Percentiles rank a stretch among this genome's conserved stretches.
These are phyloP conservation scores for Cromileptes altivelis DNA, from an alignment of 2,113 vertebrate species.

Conservation along the genomic window DNA sequence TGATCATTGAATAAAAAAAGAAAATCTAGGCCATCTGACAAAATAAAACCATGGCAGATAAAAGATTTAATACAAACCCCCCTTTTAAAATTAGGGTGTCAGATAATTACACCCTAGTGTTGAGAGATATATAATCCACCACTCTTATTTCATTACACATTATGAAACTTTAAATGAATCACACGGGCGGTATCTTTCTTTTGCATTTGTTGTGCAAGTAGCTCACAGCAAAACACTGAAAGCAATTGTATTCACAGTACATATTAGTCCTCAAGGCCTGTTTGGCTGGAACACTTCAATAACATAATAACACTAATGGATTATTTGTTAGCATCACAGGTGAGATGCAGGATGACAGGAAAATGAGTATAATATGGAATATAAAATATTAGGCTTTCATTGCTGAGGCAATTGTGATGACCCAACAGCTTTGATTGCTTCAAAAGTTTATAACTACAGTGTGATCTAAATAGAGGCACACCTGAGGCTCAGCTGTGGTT, in stretches of 20 bases:
- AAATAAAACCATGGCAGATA: neutral
- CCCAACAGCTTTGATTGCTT: slow-evolving; percentile 42
- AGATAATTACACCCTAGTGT: neutral
- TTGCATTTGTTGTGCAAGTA: slow-evolving; percentile 41
- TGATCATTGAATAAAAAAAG: neutral
- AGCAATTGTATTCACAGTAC: slow-evolving; percentile 48
- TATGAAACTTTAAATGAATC: slow-evolving; percentile 42
- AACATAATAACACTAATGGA: slow-evolving; percentile 50
- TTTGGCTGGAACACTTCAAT: slow-evolving; percentile 43
- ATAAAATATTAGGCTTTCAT: slow-evolving; percentile 52
- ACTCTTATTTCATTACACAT: slow-evolving; percentile 22
- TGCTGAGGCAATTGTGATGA: slow-evolving; percentile 33
- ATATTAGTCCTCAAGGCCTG: slow-evolving; percentile 59
- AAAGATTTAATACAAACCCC: neutral
- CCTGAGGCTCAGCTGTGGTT: slow-evolving; percentile 36
- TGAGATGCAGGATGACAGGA: slow-evolving; percentile 45
- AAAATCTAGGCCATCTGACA: neutral
- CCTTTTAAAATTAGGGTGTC: neutral
- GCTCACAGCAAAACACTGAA: slow-evolving; percentile 51
- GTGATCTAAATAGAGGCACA: slow-evolving; percentile 28
- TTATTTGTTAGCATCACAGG: slow-evolving; percentile 50
- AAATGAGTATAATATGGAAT: slow-evolving; percentile 37
- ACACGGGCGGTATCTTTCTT: slow-evolving; percentile 18
- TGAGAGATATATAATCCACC: slow-evolving; percentile 11
- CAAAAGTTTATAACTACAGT: slow-evolving; percentile 16